Percentiles rank a stretch among this genome's conserved stretches.
Evolutionary conservation across 2,888 invertebrate species (phyloP).

Genomic region (Scaptomyza flava): DNA sequence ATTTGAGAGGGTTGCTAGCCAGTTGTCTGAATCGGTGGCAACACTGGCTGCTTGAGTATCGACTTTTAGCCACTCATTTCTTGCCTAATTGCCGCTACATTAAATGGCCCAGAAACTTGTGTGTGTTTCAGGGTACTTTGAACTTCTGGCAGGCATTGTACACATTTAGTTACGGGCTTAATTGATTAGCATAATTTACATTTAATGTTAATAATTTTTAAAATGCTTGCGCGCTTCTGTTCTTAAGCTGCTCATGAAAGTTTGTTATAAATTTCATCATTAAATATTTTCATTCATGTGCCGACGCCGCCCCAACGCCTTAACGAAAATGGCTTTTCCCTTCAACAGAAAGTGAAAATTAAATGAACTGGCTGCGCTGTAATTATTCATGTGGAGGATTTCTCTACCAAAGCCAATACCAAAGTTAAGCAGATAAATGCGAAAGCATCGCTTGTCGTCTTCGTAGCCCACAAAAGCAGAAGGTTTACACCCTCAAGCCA

Average conservation of each 20-base stretch:
- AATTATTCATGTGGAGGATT: slow-evolving; percentile 76
- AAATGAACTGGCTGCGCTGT: slow-evolving; percentile 69
- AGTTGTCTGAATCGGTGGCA: slow-evolving; percentile 10
- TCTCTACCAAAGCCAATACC: slow-evolving; percentile 27
- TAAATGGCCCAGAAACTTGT: slow-evolving; percentile 58
- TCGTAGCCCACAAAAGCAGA: slow-evolving; percentile 6
- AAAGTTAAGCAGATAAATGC: slow-evolving; percentile 44
- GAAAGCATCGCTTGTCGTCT: slow-evolving; percentile 42
- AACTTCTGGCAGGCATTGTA: slow-evolving; percentile 38
- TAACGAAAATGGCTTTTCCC: slow-evolving; percentile 42
- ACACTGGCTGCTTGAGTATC: slow-evolving; percentile 32
- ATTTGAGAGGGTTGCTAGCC: slow-evolving; percentile 50
- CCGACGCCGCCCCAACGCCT: slow-evolving; percentile 2
- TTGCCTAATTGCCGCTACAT: slow-evolving; percentile 62
- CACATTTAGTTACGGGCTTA: slow-evolving; percentile 51
- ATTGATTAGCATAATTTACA: slow-evolving; percentile 78
- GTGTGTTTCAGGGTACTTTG: slow-evolving; percentile 44
- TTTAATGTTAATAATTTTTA: slow-evolving; percentile 78
- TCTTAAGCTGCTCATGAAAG: slow-evolving; percentile 42
- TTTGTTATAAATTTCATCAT: slow-evolving; percentile 78
- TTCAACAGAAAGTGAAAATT: slow-evolving; percentile 61
- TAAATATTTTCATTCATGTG: slow-evolving; percentile 72
- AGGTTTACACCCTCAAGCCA: slow-evolving; percentile 30
- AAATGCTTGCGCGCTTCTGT: slow-evolving; percentile 24
- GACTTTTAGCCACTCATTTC: slow-evolving; percentile 57